These are phyloP conservation scores for Bruchidius siliquastri DNA, from an alignment of 2,888 invertebrate genomes.

Conservation along the genomic window DNA sequence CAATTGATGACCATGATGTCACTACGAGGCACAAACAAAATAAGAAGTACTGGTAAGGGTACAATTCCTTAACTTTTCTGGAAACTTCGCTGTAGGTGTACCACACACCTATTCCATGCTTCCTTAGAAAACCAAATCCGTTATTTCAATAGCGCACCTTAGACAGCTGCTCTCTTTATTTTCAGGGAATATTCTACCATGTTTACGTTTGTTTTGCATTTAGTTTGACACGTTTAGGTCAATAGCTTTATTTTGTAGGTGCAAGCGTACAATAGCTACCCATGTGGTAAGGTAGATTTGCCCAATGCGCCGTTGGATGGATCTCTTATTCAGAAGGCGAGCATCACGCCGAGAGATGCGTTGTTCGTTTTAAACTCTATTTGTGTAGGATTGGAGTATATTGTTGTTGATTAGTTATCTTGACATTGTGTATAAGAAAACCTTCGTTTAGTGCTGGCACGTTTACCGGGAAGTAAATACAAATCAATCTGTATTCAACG, in stretches of 20 bases:
- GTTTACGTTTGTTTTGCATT: conserved; percentile 29
- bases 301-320: not conserved
- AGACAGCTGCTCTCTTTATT: conserved; percentile 11
- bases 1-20: not conserved
- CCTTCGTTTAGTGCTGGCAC: not conserved
- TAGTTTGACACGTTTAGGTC: conserved; percentile 24
- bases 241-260: conserved; percentile 25
- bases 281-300: conserved; percentile 17
- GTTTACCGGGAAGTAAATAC: not conserved
- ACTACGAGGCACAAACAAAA: not conserved
- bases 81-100: not conserved
- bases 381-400: not conserved
- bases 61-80: not conserved
- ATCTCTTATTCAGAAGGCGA: not conserved
- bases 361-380: not conserved
- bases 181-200: conserved; percentile 15
- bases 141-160: not conserved
- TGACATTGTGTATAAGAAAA: not conserved
- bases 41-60: not conserved
- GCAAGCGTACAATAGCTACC: conserved; percentile 18
- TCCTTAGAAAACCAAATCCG: not conserved
- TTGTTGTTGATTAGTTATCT: not conserved
- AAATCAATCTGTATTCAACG: not conserved
- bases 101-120: not conserved
- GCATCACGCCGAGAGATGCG: not conserved